Conservation (phyloP, 2,888 invertebrate species). For the Stenchaetothrips biformis region DNA sequence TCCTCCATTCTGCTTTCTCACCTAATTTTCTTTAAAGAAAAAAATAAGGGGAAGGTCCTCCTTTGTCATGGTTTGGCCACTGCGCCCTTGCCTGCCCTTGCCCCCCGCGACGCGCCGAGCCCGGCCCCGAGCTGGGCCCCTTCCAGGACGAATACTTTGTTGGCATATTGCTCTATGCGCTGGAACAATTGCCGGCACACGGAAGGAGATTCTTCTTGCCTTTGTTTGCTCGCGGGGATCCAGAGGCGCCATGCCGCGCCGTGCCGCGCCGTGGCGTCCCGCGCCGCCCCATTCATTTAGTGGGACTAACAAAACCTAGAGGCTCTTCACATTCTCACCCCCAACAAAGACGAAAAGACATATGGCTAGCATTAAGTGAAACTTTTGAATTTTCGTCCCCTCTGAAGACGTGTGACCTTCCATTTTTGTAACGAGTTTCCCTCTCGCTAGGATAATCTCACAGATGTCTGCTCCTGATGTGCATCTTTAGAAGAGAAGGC, state of each 20-base stretch:
- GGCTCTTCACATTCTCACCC: too few species aligned
- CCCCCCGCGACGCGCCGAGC: not conserved
- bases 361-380: too few species aligned
- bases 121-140: not conserved
- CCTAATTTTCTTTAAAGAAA: conserved; percentile 41
- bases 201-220: not conserved
- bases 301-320: too few species aligned
- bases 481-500: conserved; percentile 7
- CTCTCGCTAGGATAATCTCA: too few species aligned
- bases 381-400: too few species aligned
- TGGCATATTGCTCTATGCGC: not conserved
- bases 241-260: not conserved
- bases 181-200: not conserved
- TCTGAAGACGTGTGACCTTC: too few species aligned
- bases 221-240: not conserved
- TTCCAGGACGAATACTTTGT: not conserved
- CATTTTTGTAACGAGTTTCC: too few species aligned
- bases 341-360: too few species aligned
- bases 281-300: not conserved
- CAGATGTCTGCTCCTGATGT: not conserved
- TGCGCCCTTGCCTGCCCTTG: conserved; percentile 27
- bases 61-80: not conserved
- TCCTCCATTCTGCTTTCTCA: conserved; percentile 42
- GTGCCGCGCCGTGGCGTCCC: not conserved
- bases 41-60: not conserved